These are phyloP conservation scores for Psylliodes chrysocephalus DNA, from an alignment of 2,888 invertebrate genomes.

Conservation along the genomic window DNA sequence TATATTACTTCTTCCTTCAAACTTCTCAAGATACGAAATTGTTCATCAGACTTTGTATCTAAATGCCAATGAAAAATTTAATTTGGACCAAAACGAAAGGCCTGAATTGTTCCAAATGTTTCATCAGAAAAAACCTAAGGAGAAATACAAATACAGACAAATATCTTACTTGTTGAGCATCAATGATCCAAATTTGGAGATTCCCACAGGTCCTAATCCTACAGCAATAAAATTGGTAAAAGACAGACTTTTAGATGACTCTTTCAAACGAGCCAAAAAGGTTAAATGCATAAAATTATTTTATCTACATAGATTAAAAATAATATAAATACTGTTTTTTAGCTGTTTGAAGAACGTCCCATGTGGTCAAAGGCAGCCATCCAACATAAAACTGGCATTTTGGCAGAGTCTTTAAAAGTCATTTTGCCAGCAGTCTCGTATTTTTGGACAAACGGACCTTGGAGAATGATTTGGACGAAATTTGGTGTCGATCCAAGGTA, in stretches of 20 bases:
- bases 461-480: slow-evolving; percentile 90
- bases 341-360: slow-evolving; percentile 87
- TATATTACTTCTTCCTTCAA: slow-evolving; percentile 76
- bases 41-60: slow-evolving; percentile 52
- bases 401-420: slow-evolving; percentile 74
- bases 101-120: slow-evolving; percentile 40
- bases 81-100: slow-evolving; percentile 31
- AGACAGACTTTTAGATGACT: slow-evolving; percentile 44
- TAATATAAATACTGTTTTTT: no score
- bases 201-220: slow-evolving; percentile 48
- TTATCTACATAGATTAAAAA: no score
- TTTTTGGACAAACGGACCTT: slow-evolving; percentile 90
- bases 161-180: slow-evolving; percentile 70
- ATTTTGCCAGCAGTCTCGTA: slow-evolving; percentile 87
- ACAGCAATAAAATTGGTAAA: slow-evolving; percentile 42
- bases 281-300: no score
- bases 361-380: slow-evolving; percentile 89
- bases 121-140: slow-evolving; percentile 18
- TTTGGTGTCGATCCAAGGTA: slow-evolving; percentile 93
- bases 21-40: slow-evolving; percentile 80
- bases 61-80: slow-evolving; percentile 47
- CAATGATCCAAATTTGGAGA: slow-evolving; percentile 55
- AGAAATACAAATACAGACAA: slow-evolving; percentile 32
- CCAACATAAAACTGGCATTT: slow-evolving; percentile 71
- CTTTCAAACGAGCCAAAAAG: slow-evolving; percentile 60